phyloP scores from a whole-genome alignment of 2,113 vertebrate species.

The Melanerpes aurifrons region DNA sequence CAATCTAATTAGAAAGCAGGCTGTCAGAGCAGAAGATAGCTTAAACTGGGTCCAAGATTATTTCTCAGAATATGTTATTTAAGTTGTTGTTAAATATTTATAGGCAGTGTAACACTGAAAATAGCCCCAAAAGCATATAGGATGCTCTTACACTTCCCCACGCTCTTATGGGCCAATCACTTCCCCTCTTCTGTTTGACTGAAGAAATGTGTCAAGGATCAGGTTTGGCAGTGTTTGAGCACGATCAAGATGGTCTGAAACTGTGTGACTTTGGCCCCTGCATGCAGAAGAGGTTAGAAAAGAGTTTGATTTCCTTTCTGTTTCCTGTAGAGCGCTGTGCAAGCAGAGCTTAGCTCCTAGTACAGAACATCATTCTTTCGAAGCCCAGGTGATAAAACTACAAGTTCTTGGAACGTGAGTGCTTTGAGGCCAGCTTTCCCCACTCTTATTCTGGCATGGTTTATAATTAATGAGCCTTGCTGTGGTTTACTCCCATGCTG shows the following conservation, averaged over 20 bases:
- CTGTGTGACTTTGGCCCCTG: not conserved
- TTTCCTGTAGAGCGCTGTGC: not conserved
- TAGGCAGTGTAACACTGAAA: not conserved
- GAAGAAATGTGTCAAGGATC: not conserved
- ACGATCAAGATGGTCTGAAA: not conserved
- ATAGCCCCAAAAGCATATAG: conserved; percentile 2
- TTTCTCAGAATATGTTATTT: conserved; percentile 32
- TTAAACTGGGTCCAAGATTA: conserved; percentile 14
- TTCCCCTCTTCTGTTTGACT: conserved; percentile 4
- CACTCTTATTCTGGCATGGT: not conserved
- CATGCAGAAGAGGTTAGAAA: not conserved
- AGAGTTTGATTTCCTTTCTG: not conserved
- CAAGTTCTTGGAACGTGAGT: not conserved
- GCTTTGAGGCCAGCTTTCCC: not conserved
- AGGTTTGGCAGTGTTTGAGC: not conserved
- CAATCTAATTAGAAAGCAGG: conserved; percentile 21
- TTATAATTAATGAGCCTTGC: not conserved
- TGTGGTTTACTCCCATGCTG: not conserved
- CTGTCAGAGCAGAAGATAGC: conserved; percentile 19
- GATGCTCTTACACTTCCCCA: not conserved
- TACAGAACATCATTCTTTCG: not conserved
- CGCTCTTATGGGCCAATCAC: not conserved
- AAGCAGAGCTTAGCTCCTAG: not conserved
- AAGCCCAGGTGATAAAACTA: not conserved
- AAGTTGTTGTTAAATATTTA: conserved; percentile 49